Evolutionary conservation across 2,888 invertebrate genomes (phyloP), one percentile per base, ranked within the genome.

Genomic region (Pammene fasciana): DNA sequence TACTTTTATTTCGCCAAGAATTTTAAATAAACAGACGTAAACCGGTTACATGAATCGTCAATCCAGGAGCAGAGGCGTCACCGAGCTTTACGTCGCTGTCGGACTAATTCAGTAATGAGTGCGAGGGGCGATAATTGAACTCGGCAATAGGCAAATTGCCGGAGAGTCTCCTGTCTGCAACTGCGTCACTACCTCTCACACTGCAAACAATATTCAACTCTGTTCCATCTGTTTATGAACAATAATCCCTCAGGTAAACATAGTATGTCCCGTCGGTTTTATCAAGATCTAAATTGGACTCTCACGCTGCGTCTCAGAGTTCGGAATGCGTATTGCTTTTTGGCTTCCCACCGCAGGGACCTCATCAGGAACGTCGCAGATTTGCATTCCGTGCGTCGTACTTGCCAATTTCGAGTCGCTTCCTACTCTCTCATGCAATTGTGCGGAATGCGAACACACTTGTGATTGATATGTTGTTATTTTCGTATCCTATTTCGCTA

Each of bases 101-200:
- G 88, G 84, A 86, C 90, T 92, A 91, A 92, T 90, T 86, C 92
- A 86, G 89, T 90, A 91, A 92, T 90, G 85, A 89, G 89, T 86
- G 90, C 90, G 87, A 91, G 89, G 92, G 92, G 92, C 90, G 90
- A 91, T 91, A 92, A 92, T 92, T 92, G 89, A 86, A 86, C 85
- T 83, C 89, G 80, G 85, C 90, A 92, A 92, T 91, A 90, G 89
- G 91, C 89, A 91, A 92, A 92, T 92, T 92, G 92, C 85, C 83
- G 83, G 81, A 79, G 78, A 78, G 85, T 82, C 86, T 85, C 81
- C 82, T 78, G 82, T 80, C 80, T 79, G 79, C 79, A 81, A 80
- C 82, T 79, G 81, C 76, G 80, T 79, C 78, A 77, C 78, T 75
- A 68, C 73, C 73, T 68, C 43, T 50, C 52, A 68, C 54, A 55